A percentile compares a stretch with the other conserved stretches of the same genome.
Evolutionary conservation across 2,113 vertebrate genomes (phyloP).

Genomic region (Pomatostomus ruficeps): DNA sequence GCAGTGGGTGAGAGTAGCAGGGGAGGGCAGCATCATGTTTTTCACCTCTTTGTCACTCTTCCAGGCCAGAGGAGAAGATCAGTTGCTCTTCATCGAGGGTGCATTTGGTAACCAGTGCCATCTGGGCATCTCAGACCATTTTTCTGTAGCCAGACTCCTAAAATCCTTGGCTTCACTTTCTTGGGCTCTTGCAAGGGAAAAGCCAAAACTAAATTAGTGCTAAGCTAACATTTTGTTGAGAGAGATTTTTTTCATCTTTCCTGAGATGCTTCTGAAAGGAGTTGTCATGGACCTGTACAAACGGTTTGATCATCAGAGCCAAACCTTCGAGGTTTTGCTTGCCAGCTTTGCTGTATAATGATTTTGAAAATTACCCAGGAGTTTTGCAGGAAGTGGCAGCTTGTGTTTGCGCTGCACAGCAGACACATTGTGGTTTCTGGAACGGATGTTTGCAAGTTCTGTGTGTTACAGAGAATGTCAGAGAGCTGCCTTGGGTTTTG

Average conservation of each 20-base stretch:
- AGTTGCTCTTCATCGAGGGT: accelerated
- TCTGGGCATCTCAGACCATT: neutral
- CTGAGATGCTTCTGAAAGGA: neutral
- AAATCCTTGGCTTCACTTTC: neutral
- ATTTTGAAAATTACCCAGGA: neutral
- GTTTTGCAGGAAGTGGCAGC: neutral
- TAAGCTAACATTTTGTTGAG: neutral
- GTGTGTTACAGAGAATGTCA: neutral
- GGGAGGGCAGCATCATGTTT: neutral
- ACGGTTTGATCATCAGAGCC: neutral
- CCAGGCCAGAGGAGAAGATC: neutral
- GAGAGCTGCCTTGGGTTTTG: neutral
- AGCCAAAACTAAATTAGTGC: neutral
- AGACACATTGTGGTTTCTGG: neutral
- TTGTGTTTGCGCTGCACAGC: neutral
- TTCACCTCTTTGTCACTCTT: neutral
- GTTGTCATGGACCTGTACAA: accelerated
- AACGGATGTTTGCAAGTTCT: neutral
- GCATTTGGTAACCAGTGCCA: neutral
- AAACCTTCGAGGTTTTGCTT: neutral
- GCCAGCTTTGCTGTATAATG: neutral
- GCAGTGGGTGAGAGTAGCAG: neutral
- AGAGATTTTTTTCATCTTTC: neutral
- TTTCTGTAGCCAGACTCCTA: neutral
- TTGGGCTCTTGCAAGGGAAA: neutral